Conservation (phyloP, 2,113 vertebrate species). For the Clarias batrachus region DNA sequence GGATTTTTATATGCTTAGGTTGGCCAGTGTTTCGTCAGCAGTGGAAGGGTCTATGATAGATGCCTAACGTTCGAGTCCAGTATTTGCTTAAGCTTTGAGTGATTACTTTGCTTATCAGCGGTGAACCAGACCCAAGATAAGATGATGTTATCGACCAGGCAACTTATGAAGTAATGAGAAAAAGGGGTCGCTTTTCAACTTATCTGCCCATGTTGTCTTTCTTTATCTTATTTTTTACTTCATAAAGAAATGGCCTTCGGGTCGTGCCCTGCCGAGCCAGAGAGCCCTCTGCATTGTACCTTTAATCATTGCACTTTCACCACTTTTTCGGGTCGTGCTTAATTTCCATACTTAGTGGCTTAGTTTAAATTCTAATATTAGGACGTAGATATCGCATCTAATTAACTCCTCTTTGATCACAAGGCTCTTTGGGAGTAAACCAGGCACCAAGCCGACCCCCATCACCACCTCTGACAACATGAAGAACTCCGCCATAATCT, state of each 20-base stretch:
- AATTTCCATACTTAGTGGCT: background rate
- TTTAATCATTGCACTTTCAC: background rate
- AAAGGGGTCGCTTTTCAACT: background rate
- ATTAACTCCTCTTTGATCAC: background rate
- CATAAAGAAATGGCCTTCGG: constrained; percentile 16
- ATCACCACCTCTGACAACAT: constrained; percentile 80
- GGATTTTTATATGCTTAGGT: background rate
- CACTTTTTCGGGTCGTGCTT: background rate
- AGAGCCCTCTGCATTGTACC: background rate
- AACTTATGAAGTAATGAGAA: constrained; percentile 50
- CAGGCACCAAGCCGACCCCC: constrained; percentile 76
- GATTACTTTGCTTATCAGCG: constrained; percentile 35
- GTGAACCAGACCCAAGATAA: constrained; percentile 24
- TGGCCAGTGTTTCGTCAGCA: constrained; percentile 21
- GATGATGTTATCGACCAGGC: constrained; percentile 34
- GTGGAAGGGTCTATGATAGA: constrained; percentile 10
- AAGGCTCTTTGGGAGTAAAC: constrained; percentile 85
- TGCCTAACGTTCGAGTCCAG: background rate
- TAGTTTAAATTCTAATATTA: background rate
- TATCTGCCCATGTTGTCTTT: constrained; percentile 13
- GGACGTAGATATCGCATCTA: background rate
- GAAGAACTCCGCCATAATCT: constrained; percentile 83
- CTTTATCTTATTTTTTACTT: constrained; percentile 27
- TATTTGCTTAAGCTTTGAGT: constrained; percentile 47
- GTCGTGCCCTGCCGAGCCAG: background rate